Conservation (phyloP, 1,140 invertebrate genomes). For the Bathynomus jamesi region DNA sequence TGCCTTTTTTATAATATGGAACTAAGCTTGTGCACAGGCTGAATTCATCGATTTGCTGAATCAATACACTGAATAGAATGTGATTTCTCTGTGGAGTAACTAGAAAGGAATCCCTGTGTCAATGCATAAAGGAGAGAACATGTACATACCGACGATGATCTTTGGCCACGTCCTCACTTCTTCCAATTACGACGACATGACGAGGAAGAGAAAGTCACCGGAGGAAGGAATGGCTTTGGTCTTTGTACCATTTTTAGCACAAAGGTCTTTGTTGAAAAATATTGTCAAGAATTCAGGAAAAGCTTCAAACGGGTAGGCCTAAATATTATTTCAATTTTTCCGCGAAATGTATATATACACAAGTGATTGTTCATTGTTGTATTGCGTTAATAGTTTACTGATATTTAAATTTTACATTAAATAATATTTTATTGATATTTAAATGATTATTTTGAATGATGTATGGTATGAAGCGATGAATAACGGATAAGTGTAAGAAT, state of each 20-base stretch:
- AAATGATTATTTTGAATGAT: too few species aligned
- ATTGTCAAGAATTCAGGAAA: constrained; percentile 75
- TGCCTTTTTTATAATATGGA: neutral
- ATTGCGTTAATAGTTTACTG: too few species aligned
- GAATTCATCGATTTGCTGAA: too few species aligned
- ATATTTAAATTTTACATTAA: too few species aligned
- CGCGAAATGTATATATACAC: too few species aligned
- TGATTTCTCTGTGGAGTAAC: constrained; percentile 95
- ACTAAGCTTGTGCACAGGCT: too few species aligned
- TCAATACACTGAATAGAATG: too few species aligned
- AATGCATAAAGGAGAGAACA: constrained; percentile 95
- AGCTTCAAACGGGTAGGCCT: constrained; percentile 63
- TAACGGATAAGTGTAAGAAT: too few species aligned
- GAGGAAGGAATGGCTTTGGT: constrained; percentile 97
- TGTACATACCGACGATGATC: constrained; percentile 99
- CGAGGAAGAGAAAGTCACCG: constrained; percentile 93
- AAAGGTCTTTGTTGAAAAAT: constrained; percentile 94
- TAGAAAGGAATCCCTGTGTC: constrained; percentile 96
- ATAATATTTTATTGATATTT: too few species aligned
- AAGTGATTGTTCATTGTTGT: too few species aligned
- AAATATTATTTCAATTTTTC: too few species aligned
- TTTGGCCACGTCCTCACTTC: constrained; percentile 98
- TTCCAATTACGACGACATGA: constrained; percentile 99
- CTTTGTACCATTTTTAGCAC: constrained; percentile 98
- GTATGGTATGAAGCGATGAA: too few species aligned